phyloP scores from a whole-genome alignment of 2,113 vertebrate genomes.

The Blennius ocellaris region DNA sequence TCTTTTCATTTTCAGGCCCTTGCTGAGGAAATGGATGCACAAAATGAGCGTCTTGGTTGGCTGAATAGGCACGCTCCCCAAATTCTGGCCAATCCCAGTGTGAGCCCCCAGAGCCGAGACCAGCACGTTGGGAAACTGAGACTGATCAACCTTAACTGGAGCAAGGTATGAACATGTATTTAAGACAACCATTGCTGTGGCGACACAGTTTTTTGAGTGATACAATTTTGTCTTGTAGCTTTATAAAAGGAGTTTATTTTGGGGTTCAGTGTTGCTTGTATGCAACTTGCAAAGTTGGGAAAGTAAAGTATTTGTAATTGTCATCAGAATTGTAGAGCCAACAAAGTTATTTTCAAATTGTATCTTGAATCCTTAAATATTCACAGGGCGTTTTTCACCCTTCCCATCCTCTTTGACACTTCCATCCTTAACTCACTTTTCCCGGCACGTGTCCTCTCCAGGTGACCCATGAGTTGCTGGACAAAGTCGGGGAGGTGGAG shows the following conservation, averaged over 20 bases:
- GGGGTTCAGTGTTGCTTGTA: too few relatives aligned
- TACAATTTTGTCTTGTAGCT: not conserved
- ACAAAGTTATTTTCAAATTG: too few relatives aligned
- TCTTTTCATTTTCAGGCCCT: too few relatives aligned
- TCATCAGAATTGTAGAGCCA: too few relatives aligned
- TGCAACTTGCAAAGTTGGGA: too few relatives aligned
- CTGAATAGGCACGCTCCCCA: conserved; percentile 89
- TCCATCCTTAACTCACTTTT: not conserved
- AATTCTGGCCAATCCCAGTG: conserved; percentile 84
- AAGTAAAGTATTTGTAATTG: too few relatives aligned
- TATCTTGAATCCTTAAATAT: too few relatives aligned
- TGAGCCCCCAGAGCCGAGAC: conserved; percentile 86
- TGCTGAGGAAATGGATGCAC: conserved; percentile 85
- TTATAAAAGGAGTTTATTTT: not conserved
- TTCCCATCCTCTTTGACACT: too few relatives aligned
- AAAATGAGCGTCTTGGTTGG: conserved; percentile 89
- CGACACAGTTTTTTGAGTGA: not conserved
- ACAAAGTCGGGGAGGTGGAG: conserved; percentile 85
- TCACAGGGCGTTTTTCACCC: too few relatives aligned
- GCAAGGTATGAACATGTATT: conserved; percentile 81
- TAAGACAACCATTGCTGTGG: too few relatives aligned
- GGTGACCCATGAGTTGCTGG: conserved; percentile 87
- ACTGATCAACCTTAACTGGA: conserved; percentile 88
- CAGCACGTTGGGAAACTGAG: conserved; percentile 85
- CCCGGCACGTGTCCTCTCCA: conserved; percentile 35